Base-by-base conservation (phyloP, 2,797 vertebrate genomes). In the Thripadectes ignobilis region DNA sequence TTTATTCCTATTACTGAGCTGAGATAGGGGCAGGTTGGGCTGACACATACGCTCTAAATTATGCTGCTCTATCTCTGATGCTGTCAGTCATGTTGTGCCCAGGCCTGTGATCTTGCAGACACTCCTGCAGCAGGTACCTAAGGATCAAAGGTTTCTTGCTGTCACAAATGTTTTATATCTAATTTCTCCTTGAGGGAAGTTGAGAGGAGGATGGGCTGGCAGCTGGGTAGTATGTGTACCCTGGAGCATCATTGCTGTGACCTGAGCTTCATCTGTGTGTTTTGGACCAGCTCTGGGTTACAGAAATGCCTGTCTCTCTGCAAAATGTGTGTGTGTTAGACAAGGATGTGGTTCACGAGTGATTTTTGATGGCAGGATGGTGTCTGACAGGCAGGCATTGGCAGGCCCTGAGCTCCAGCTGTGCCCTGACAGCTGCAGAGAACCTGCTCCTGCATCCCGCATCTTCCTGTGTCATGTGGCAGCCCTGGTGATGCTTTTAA, bases 141-240 rank as follows among this genome's bases (percentile, higher is more conserved):
- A 90, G 69, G 92, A 97, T 96, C 96, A 97, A 92, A 96, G 88
- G 93, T 95, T 93, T 84, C 81, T 78, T 96, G 72, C 87, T 95
- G 96, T 96, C 96, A 91, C 68, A 79, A 81, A 51, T 75, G 45
- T 81, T 96, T 96, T 88, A 49, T 86, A 80, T 93, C 92, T 82
- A 77, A 45, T 94, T 91, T 85, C 81, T 93, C 72, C 89, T 93
- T 55, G 51, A 92, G 89, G 63, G 71, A 29, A 92, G 34, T 11
- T 83, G 39, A 0, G 11, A 30, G 39, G 73, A 85, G 83, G 77
- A 76, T n/a, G 52, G 63, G 77, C 87, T 85, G 68, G 18, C 3
- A 13, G 59, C 45, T 75, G 63, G 32, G 48, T 43, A 58, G 49
- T 51, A 45, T 23, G 61, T 1, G 1, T 7, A 10, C 78, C 59